These are phyloP conservation scores for Genyomyrus donnyi DNA, from an alignment of 2,113 vertebrate species.

Conservation along the genomic window DNA sequence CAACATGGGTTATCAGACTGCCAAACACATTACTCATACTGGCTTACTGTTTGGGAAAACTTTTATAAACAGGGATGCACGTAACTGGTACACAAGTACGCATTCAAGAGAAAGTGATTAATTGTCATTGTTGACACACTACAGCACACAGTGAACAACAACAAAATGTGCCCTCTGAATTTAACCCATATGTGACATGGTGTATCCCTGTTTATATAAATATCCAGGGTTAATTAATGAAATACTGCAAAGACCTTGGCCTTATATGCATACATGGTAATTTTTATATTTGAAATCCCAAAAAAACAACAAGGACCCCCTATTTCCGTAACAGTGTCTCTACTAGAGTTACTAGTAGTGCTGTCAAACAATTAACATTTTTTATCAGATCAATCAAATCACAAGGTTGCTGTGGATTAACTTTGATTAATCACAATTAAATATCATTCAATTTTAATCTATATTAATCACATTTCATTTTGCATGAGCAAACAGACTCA, in stretches of 20 bases:
- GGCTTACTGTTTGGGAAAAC: background rate
- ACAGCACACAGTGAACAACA: no score
- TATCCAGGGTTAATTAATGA: background rate
- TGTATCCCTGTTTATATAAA: background rate
- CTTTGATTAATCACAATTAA: no score
- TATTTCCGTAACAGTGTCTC: background rate
- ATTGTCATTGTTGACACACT: no score
- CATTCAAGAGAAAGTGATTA: background rate
- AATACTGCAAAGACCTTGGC: background rate
- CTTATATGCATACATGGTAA: background rate
- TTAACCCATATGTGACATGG: background rate
- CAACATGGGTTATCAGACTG: background rate
- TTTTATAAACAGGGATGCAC: background rate
- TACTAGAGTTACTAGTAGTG: background rate
- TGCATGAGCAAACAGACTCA: no score
- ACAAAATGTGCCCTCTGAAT: no score
- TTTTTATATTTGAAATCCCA: background rate
- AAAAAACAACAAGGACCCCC: background rate
- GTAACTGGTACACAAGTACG: background rate
- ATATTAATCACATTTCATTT: no score
- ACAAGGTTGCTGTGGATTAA: no score
- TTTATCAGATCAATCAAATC: no score
- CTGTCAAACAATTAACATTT: no score
- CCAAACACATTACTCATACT: background rate
- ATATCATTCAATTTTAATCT: no score